Percentiles rank a stretch among this genome's conserved stretches.
Conservation (phyloP, 2,888 invertebrate species). For the Cantharis flavilabris region DNA sequence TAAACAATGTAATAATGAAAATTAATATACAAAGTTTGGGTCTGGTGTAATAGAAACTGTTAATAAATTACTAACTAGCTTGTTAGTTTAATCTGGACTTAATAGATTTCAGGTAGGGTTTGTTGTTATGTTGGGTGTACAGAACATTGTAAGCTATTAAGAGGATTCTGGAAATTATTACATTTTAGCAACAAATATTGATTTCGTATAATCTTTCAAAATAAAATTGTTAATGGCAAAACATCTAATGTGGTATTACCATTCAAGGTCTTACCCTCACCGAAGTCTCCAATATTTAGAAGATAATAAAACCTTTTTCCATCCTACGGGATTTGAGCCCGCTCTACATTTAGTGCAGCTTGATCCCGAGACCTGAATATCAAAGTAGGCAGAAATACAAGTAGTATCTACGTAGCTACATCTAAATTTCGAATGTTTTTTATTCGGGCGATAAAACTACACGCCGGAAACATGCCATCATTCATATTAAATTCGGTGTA, state of each 20-base stretch:
- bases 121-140: neutral
- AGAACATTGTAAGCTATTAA: neutral
- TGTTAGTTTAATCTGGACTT: neutral
- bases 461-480: neutral
- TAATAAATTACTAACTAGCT: neutral
- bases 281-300: slow-evolving; percentile 44
- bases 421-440: slow-evolving; percentile 22
- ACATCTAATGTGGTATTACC: neutral
- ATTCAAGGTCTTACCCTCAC: neutral
- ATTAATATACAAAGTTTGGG: neutral
- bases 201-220: neutral
- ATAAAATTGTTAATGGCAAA: neutral
- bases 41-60: neutral
- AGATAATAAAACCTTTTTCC: slow-evolving; percentile 43
- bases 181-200: neutral
- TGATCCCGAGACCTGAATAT: slow-evolving; percentile 41
- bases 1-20: neutral
- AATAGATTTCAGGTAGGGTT: neutral
- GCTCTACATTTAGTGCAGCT: slow-evolving; percentile 39
- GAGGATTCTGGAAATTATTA: neutral
- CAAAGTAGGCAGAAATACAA: slow-evolving; percentile 27
- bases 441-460: slow-evolving; percentile 5
- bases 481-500: neutral
- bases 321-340: slow-evolving; percentile 41
- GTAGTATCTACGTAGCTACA: slow-evolving; percentile 2